phyloP scores from a whole-genome alignment of 2,888 invertebrate species.

The Frankliniella fusca region DNA sequence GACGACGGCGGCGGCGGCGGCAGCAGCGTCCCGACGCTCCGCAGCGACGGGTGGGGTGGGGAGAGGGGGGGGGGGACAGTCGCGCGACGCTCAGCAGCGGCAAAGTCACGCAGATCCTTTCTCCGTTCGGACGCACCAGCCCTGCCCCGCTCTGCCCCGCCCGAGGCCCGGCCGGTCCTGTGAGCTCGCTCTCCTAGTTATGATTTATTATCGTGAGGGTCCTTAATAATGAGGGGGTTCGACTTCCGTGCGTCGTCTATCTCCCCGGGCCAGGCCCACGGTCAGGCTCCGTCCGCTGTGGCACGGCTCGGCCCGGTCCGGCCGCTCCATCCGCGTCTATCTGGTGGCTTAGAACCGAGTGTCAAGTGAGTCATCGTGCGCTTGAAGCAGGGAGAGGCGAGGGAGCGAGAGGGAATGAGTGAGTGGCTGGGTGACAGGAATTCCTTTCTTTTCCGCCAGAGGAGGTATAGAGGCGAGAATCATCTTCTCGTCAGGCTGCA shows the following conservation, averaged over 20 bases:
- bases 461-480: neutral
- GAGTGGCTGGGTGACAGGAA: neutral
- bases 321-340: no score
- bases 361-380: conserved; percentile 14
- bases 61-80: neutral
- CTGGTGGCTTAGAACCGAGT: neutral
- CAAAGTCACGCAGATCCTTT: no score
- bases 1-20: neutral
- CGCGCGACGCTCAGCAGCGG: no score
- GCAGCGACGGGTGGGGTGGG: neutral
- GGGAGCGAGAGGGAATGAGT: neutral
- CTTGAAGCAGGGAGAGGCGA: neutral
- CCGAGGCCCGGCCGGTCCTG: neutral
- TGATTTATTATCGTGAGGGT: conserved; percentile 19
- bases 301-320: neutral
- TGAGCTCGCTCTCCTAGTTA: neutral
- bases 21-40: neutral
- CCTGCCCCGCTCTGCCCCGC: no score
- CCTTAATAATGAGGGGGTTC: conserved; percentile 22
- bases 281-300: neutral
- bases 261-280: neutral
- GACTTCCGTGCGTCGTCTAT: conserved; percentile 1
- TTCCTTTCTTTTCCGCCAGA: no score
- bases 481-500: no score
- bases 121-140: no score